Percentiles rank a stretch among this genome's conserved stretches.
Evolutionary conservation across 2,113 vertebrate genomes (phyloP).

Genomic region (Isurus oxyrinchus): DNA sequence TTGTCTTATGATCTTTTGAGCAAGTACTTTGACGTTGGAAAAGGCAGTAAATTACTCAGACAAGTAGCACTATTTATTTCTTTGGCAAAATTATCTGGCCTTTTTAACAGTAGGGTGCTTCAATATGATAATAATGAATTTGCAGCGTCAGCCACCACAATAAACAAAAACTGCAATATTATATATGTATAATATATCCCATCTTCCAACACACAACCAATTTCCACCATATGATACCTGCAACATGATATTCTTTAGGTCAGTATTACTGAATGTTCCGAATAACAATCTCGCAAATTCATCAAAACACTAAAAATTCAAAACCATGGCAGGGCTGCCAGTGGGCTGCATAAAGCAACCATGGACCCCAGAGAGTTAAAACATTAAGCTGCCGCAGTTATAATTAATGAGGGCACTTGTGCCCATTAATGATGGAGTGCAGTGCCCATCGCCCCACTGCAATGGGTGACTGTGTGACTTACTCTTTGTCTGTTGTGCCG

Average conservation of each 20-base stretch:
- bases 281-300: neutral
- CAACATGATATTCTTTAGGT: neutral
- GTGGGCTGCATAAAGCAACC: neutral
- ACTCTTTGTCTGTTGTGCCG: neutral
- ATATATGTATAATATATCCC: neutral
- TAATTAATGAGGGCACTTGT: slow-evolving; percentile 38
- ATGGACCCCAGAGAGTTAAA: slow-evolving; percentile 19
- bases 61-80: neutral
- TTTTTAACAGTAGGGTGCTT: neutral
- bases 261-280: neutral
- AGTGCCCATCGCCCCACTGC: neutral
- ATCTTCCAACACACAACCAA: neutral
- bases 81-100: neutral
- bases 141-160: neutral
- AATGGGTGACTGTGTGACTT: slow-evolving; percentile 24
- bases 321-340: neutral
- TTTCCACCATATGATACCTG: neutral
- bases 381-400: slow-evolving; percentile 11
- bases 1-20: neutral
- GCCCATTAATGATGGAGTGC: slow-evolving; percentile 32
- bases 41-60: slow-evolving; percentile 2
- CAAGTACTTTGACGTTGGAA: neutral
- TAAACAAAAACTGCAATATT: neutral
- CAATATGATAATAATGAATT: neutral
- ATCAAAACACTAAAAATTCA: neutral